Conservation (phyloP, 2,888 invertebrate genomes). For the Pyrrhia umbra region DNA sequence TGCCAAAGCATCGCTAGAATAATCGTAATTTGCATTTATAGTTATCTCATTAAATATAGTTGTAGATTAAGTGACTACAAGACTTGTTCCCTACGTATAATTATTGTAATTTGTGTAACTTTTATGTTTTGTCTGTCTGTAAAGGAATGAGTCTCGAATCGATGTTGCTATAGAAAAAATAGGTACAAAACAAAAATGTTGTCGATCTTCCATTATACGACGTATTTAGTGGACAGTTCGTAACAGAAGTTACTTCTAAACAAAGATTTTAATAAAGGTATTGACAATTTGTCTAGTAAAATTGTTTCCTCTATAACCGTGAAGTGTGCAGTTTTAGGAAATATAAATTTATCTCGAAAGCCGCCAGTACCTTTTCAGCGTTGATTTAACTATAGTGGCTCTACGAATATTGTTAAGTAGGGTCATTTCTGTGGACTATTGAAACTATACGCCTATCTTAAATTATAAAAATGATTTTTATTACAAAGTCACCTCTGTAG, state of each 20-base stretch:
- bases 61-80: constrained; percentile 86
- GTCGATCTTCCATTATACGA: constrained; percentile 65
- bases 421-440: too few species aligned
- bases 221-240: constrained; percentile 61
- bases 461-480: not conserved
- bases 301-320: too few species aligned
- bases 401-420: too few species aligned
- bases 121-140: constrained; percentile 77
- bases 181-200: constrained; percentile 58
- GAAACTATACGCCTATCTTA: too few species aligned
- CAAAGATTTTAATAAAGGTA: too few species aligned
- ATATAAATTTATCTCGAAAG: too few species aligned
- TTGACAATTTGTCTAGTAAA: too few species aligned
- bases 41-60: constrained; percentile 89
- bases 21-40: constrained; percentile 90
- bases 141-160: constrained; percentile 86
- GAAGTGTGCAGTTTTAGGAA: too few species aligned
- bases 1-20: constrained; percentile 90
- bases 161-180: constrained; percentile 65
- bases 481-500: constrained; percentile 45
- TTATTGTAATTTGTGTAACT: constrained; percentile 77
- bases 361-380: too few species aligned
- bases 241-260: constrained; percentile 43
- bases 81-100: constrained; percentile 88
- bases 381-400: too few species aligned